phyloP scores from a whole-genome alignment of 2,888 invertebrate genomes.

The Lasioglossum malachurum region DNA sequence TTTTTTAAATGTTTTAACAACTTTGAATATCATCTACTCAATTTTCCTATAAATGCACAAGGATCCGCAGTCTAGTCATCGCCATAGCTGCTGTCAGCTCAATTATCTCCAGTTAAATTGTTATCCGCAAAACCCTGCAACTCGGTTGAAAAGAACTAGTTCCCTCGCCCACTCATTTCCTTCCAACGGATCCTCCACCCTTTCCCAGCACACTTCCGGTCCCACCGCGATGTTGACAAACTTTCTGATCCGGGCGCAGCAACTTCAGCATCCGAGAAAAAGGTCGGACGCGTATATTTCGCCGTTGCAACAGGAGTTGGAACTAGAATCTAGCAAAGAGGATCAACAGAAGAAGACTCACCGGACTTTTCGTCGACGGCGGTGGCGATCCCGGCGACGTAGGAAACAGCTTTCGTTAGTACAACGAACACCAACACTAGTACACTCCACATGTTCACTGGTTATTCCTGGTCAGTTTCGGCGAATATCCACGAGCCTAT shows the following conservation, averaged over 20 bases:
- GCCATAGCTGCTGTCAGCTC: background rate
- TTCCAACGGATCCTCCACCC: background rate
- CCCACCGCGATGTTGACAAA: background rate
- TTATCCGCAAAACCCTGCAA: background rate
- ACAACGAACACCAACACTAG: constrained; percentile 77
- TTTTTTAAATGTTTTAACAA: too few relatives aligned
- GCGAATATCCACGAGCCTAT: constrained; percentile 24
- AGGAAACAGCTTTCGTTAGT: constrained; percentile 77
- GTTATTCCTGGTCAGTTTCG: constrained; percentile 58
- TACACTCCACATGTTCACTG: constrained; percentile 80
- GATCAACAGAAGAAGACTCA: constrained; percentile 58
- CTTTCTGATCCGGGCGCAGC: background rate
- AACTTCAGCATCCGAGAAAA: background rate
- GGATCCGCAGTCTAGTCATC: background rate
- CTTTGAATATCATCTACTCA: too few relatives aligned
- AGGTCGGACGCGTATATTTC: background rate
- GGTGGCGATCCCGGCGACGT: constrained; percentile 70
- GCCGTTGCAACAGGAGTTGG: background rate
- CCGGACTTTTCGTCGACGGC: constrained; percentile 75
- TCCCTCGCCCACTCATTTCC: background rate
- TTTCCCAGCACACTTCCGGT: background rate
- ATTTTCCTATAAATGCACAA: too few relatives aligned
- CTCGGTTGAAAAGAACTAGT: background rate
- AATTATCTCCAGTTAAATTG: background rate
- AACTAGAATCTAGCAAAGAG: background rate